Percentiles rank a stretch among this genome's conserved stretches.
These are phyloP conservation scores for Ursus arctos DNA, from an alignment of 2,113 vertebrate species.

Conservation along the genomic window DNA sequence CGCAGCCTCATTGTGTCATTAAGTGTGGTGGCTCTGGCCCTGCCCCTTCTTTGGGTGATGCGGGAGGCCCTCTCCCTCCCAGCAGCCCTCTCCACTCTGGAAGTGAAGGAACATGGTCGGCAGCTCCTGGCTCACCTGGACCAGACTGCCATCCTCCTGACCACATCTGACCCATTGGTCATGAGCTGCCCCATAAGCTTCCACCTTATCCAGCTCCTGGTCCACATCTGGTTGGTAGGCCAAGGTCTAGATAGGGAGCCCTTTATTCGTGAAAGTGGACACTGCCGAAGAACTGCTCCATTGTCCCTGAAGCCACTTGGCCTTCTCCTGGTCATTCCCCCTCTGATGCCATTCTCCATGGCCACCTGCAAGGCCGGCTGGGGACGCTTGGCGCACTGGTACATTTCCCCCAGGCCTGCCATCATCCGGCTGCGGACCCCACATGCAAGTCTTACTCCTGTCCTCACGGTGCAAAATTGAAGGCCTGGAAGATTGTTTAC, in stretches of 20 bases:
- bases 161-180: conserved; percentile 92
- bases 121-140: conserved; percentile 89
- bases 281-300: background rate
- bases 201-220: conserved; percentile 90
- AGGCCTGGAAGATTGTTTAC: background rate
- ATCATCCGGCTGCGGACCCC: background rate
- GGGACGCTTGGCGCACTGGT: background rate
- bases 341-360: background rate
- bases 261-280: background rate
- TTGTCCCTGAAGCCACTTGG: background rate
- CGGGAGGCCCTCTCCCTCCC: conserved; percentile 83
- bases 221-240: conserved; percentile 56
- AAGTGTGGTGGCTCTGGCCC: conserved; percentile 58
- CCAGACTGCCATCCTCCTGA: conserved; percentile 92
- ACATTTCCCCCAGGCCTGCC: background rate
- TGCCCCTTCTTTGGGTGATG: conserved; percentile 82
- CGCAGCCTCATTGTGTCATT: conserved; percentile 57
- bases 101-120: conserved; percentile 88
- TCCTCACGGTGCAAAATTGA: background rate
- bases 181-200: conserved; percentile 89
- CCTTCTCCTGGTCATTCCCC: background rate
- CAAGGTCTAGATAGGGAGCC: background rate
- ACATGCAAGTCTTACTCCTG: background rate
- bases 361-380: background rate
- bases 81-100: conserved; percentile 84